Evolutionary conservation across 2,797 vertebrate genomes (phyloP).

Genomic region (Streptopelia turtur): DNA sequence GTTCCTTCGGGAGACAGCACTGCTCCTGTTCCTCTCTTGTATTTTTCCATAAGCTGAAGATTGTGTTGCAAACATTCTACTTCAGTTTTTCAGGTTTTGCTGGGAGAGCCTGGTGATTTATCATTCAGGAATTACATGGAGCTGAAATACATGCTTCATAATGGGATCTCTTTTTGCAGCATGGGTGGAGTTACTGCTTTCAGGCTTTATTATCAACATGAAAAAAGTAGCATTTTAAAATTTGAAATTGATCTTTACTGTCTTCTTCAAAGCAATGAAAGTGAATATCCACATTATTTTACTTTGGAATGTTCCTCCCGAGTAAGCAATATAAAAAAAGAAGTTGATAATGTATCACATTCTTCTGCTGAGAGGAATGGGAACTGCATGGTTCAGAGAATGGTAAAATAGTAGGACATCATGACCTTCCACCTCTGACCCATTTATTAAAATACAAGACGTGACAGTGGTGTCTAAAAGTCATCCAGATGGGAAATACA

Average conservation of each 20-base stretch:
- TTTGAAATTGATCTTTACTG: slow-evolving; percentile 37
- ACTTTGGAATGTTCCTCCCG: neutral
- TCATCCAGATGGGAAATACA: neutral
- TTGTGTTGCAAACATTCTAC: neutral
- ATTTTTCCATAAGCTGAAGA: neutral
- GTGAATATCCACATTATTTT: slow-evolving; percentile 36
- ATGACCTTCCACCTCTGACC: slow-evolving; percentile 30
- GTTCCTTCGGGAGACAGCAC: neutral
- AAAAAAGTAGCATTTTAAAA: slow-evolving; percentile 33
- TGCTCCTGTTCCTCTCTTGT: neutral
- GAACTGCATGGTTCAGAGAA: neutral
- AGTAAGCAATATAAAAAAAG: slow-evolving; percentile 4
- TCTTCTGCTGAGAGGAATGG: neutral
- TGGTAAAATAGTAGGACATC: slow-evolving; percentile 9
- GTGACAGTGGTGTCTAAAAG: neutral
- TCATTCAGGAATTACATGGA: neutral
- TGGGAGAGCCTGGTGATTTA: neutral
- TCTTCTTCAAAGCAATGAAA: slow-evolving; percentile 39
- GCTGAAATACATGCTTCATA: neutral
- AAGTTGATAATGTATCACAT: neutral
- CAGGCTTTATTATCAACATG: neutral
- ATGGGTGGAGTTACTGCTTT: neutral
- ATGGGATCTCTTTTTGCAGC: neutral
- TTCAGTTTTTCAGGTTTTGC: neutral
- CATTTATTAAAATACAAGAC: neutral